phyloP scores from a whole-genome alignment of 2,888 invertebrate genomes.

The Cepaea hortensis region DNA sequence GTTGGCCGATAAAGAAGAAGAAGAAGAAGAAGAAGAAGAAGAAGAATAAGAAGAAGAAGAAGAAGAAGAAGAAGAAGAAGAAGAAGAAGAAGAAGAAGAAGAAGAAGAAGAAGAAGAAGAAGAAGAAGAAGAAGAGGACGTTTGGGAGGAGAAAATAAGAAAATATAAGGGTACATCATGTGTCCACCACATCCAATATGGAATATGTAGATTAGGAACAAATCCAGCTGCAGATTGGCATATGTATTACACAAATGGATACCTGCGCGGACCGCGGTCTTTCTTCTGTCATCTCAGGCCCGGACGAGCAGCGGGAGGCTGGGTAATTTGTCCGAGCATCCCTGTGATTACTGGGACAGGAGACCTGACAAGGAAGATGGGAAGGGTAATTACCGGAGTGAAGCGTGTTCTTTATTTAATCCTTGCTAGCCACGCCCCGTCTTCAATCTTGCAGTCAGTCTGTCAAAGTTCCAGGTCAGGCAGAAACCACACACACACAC shows the following conservation, averaged over 20 bases:
- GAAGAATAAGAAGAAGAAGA: slow-evolving; percentile 31
- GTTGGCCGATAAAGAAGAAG: slow-evolving; percentile 6
- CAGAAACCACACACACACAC: too few species aligned
- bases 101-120: slow-evolving; percentile 46
- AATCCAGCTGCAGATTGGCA: slow-evolving; percentile 3
- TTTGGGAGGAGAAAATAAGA: too few species aligned
- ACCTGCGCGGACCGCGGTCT: not conserved
- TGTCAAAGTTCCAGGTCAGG: not conserved
- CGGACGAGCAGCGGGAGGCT: not conserved
- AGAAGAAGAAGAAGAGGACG: slow-evolving; percentile 27
- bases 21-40: slow-evolving; percentile 32
- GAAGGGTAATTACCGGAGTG: slow-evolving; percentile 2
- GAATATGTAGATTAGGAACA: too few species aligned
- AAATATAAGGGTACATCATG: too few species aligned
- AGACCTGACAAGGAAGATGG: not conserved
- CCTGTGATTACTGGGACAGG: slow-evolving; percentile 5
- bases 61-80: not conserved
- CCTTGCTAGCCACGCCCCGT: not conserved
- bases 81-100: slow-evolving; percentile 41
- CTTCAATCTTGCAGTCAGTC: not conserved
- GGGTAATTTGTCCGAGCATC: slow-evolving; percentile 8
- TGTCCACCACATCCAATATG: too few species aligned
- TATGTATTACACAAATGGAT: slow-evolving; percentile 18
- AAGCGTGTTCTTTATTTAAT: not conserved
- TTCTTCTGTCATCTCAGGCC: slow-evolving; percentile 4